A percentile compares a stretch with the other conserved stretches of the same genome.
phyloP scores from a whole-genome alignment of 2,113 vertebrate species.

The Crocuta crocuta region DNA sequence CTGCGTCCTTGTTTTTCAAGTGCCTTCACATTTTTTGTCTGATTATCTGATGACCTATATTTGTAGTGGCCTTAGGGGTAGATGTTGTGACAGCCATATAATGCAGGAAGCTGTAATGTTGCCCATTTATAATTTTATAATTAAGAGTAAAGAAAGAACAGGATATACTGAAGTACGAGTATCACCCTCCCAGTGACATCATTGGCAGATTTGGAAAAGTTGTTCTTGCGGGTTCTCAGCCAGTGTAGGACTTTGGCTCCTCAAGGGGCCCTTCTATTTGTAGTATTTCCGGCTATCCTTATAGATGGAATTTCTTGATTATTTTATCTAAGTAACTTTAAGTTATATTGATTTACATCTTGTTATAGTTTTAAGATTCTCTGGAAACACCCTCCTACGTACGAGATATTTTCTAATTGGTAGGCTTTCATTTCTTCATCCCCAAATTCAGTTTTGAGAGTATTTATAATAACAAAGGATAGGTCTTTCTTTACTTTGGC shows the following conservation, averaged over 20 bases:
- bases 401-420: not conserved
- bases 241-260: fast-evolving
- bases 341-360: not conserved
- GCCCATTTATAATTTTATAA: not conserved
- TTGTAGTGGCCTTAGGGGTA: not conserved
- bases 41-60: not conserved
- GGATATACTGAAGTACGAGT: no score
- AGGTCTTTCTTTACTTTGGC: not conserved
- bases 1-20: not conserved
- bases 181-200: not conserved
- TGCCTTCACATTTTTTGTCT: not conserved
- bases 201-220: no score
- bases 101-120: not conserved
- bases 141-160: not conserved
- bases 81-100: not conserved
- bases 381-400: not conserved
- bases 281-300: not conserved
- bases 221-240: not conserved
- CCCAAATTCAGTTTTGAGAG: not conserved
- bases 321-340: not conserved
- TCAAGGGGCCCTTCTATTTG: not conserved
- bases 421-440: not conserved
- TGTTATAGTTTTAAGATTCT: not conserved
- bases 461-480: not conserved
- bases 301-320: not conserved